Evolutionary conservation across 2,888 invertebrate genomes (phyloP).

Genomic region (Arctia plantaginis): DNA sequence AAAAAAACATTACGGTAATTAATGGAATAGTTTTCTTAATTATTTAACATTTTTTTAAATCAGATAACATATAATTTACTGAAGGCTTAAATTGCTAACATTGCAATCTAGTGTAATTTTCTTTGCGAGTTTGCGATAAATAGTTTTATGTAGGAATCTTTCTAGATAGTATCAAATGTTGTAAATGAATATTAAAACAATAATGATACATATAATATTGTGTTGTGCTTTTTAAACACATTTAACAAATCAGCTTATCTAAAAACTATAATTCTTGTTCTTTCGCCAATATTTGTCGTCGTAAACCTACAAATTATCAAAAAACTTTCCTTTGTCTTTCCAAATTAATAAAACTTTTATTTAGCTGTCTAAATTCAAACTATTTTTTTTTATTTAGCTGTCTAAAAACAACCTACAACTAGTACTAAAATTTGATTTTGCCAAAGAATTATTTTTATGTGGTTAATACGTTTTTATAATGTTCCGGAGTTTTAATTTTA

Average conservation of each 20-base stretch:
- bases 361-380: background rate
- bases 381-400: no score
- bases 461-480: no score
- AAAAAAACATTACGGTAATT: slow-evolving; percentile 47
- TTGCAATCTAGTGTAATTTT: slow-evolving; percentile 48
- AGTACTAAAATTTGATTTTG: background rate
- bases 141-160: slow-evolving; percentile 35
- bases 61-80: slow-evolving; percentile 35
- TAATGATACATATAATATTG: background rate
- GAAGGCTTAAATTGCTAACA: slow-evolving; percentile 33
- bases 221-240: background rate
- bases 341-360: background rate
- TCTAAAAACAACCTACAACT: background rate
- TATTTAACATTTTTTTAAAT: slow-evolving; percentile 34
- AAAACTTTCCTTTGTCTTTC: background rate
- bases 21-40: slow-evolving; percentile 50
- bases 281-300: background rate
- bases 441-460: background rate
- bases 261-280: background rate
- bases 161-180: slow-evolving; percentile 48
- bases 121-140: slow-evolving; percentile 41
- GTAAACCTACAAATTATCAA: background rate
- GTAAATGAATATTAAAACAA: background rate
- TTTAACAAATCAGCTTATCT: background rate
- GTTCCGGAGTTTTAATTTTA: no score